phyloP scores from a whole-genome alignment of 2,113 vertebrate genomes.

The Phylloscopus trochiloides region DNA sequence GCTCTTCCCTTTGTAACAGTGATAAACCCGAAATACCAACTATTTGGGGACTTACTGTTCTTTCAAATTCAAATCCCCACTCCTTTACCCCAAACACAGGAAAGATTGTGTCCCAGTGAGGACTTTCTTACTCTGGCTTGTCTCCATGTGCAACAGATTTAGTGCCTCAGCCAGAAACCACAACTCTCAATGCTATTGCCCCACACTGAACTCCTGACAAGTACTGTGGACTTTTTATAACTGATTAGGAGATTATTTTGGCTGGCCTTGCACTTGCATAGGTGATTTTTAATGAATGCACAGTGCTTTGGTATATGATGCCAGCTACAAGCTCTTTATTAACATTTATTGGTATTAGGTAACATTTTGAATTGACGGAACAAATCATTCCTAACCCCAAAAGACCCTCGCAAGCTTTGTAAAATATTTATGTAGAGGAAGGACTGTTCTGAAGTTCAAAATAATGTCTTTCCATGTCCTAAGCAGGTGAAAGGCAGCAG shows the following conservation, averaged over 20 bases:
- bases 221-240: constrained; percentile 39
- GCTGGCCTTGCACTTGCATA: constrained; percentile 37
- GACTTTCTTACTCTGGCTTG: constrained; percentile 16
- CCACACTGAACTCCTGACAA: constrained; percentile 47
- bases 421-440: constrained; percentile 14
- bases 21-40: background rate
- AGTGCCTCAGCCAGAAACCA: constrained; percentile 59
- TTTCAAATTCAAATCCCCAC: background rate
- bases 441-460: background rate
- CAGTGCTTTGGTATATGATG: background rate
- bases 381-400: constrained; percentile 21
- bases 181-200: constrained; percentile 49
- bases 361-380: background rate
- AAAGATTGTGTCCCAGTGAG: background rate
- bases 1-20: background rate
- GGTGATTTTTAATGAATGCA: constrained; percentile 49
- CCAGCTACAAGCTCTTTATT: constrained; percentile 61
- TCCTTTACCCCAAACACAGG: background rate
- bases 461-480: background rate
- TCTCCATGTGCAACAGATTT: constrained; percentile 52
- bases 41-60: background rate
- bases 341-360: constrained; percentile 53
- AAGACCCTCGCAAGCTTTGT: background rate
- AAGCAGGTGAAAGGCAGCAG: constrained; percentile 27
- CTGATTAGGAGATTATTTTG: constrained; percentile 69